These are phyloP conservation scores for Benitochromis conjunctus DNA, from an alignment of 2,113 vertebrate genomes.

Conservation along the genomic window DNA sequence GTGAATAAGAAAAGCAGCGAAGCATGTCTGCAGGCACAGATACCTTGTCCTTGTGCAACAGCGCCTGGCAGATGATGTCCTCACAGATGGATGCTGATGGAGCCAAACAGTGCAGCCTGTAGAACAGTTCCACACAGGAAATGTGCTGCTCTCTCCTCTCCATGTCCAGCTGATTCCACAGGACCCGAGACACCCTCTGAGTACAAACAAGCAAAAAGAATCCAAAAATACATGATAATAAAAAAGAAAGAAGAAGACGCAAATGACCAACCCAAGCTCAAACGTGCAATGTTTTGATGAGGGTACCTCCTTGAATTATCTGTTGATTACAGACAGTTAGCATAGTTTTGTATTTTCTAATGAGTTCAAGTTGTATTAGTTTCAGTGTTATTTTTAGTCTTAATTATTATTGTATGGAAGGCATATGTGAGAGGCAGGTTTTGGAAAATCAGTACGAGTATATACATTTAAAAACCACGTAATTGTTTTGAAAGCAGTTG, in stretches of 20 bases:
- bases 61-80: constrained; percentile 91
- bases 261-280: neutral
- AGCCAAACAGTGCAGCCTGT: constrained; percentile 92
- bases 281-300: neutral
- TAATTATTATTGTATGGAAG: neutral
- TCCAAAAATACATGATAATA: neutral
- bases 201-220: neutral
- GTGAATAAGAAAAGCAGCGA: neutral
- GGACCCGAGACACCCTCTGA: constrained; percentile 85
- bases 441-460: neutral
- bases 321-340: neutral
- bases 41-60: constrained; percentile 88
- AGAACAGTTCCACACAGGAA: constrained; percentile 92
- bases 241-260: neutral
- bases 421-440: neutral
- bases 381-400: neutral
- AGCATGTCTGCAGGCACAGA: neutral
- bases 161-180: constrained; percentile 91
- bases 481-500: neutral
- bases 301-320: neutral
- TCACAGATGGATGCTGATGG: constrained; percentile 89
- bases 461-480: neutral
- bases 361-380: neutral
- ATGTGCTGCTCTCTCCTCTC: constrained; percentile 88
- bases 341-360: neutral